Conservation (phyloP, 1,140 invertebrate species). For the Drosophila auraria region DNA sequence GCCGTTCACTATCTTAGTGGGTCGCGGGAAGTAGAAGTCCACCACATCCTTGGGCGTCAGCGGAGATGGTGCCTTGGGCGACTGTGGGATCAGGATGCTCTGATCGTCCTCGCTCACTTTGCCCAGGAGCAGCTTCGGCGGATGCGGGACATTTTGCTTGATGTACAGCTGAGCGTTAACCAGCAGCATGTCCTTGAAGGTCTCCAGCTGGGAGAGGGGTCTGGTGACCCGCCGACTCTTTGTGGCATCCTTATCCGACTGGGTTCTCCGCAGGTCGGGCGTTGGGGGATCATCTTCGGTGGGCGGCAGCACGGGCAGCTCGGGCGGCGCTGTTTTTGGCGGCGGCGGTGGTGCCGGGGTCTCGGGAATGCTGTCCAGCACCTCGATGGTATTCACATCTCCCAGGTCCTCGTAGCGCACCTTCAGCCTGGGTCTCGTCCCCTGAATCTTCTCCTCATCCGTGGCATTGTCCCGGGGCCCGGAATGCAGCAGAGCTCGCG, state of each 20-base stretch:
- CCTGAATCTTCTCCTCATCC: conserved; percentile 74
- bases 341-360: conserved; percentile 70
- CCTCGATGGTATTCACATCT: conserved; percentile 59
- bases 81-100: conserved; percentile 36
- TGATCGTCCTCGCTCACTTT: conserved; percentile 56
- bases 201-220: conserved; percentile 72
- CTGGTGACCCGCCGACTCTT: conserved; percentile 54
- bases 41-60: conserved; percentile 78
- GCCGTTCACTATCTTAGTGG: conserved; percentile 85
- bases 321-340: conserved; percentile 57
- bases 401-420: conserved; percentile 35
- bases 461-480: conserved; percentile 59
- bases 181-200: conserved; percentile 80
- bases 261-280: conserved; percentile 62
- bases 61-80: conserved; percentile 36
- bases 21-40: conserved; percentile 81
- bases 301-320: conserved; percentile 25
- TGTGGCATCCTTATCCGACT: conserved; percentile 49
- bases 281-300: conserved; percentile 44
- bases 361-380: conserved; percentile 71
- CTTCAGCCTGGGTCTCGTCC: conserved; percentile 42
- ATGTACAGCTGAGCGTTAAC: conserved; percentile 83
- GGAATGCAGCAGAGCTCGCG: conserved; percentile 53
- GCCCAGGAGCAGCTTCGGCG: conserved; percentile 68
- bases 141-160: conserved; percentile 76